Evolutionary conservation across 2,113 vertebrate species (phyloP).

Genomic region (Carassius carassius): DNA sequence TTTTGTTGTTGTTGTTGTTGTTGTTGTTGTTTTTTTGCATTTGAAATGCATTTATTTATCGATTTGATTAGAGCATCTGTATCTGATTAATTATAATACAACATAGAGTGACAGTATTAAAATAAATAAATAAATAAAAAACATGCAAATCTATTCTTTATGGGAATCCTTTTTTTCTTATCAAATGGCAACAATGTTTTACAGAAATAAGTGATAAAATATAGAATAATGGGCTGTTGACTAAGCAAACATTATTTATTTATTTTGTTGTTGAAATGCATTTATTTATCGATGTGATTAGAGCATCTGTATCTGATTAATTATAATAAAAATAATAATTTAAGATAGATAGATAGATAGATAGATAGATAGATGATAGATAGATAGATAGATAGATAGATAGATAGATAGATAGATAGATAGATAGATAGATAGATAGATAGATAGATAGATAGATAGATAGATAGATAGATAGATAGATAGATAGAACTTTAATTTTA

Average conservation of each 20-base stretch:
- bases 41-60: background rate
- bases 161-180: constrained; percentile 25
- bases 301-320: background rate
- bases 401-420: no score
- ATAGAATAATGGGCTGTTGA: background rate
- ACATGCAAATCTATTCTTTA: constrained; percentile 44
- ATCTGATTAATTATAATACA: constrained; percentile 35
- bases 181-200: constrained; percentile 30
- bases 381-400: no score
- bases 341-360: no score
- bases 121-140: no score
- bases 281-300: background rate
- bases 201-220: background rate
- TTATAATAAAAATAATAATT: background rate
- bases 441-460: background rate
- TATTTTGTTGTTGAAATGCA: no score
- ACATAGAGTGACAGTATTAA: constrained; percentile 63
- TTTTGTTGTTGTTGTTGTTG: no score
- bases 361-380: no score
- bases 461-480: no score
- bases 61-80: background rate
- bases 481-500: no score
- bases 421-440: no score
- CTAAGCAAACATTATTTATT: background rate
- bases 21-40: background rate